Evolutionary conservation across 2,797 vertebrate species (phyloP).

Genomic region (Anas capensis): DNA sequence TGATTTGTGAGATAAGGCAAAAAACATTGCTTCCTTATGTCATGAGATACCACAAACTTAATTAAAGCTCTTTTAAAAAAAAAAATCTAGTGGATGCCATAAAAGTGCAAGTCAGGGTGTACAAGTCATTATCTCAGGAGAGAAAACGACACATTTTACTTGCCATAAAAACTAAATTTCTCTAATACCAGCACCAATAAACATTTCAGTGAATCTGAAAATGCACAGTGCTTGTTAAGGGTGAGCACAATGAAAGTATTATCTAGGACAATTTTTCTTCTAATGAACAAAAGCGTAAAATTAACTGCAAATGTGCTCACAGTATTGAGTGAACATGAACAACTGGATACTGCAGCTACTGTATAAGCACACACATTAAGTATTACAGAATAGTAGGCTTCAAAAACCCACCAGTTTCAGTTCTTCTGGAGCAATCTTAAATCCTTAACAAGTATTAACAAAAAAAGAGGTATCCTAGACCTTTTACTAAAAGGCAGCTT

Average conservation of each 20-base stretch:
- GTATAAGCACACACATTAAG: accelerated
- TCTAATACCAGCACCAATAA: slow-evolving; percentile 21
- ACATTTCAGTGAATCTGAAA: slow-evolving; percentile 29
- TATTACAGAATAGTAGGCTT: neutral
- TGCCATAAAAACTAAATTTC: slow-evolving; percentile 32
- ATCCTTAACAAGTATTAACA: slow-evolving; percentile 11
- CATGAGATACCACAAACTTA: neutral
- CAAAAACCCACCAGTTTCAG: neutral
- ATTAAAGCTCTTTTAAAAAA: slow-evolving; percentile 38
- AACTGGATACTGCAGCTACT: neutral
- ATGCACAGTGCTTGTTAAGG: neutral
- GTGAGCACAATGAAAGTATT: neutral
- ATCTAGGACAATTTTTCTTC: neutral
- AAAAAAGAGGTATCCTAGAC: neutral
- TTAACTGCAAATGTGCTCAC: neutral
- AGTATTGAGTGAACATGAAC: neutral
- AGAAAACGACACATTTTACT: slow-evolving; percentile 30
- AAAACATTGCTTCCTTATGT: neutral
- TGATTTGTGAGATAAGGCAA: slow-evolving; percentile 7
- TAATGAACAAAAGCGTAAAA: slow-evolving; percentile 18
- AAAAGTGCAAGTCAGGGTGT: slow-evolving; percentile 6
- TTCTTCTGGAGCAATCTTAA: neutral
- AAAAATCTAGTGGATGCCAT: slow-evolving; percentile 4
- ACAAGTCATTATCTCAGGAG: slow-evolving; percentile 30
- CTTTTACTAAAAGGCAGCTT: neutral